A percentile compares a stretch with the other conserved stretches of the same genome.
Conservation (phyloP, 1,140 invertebrate species). For the Paralvinella palmiformis region DNA sequence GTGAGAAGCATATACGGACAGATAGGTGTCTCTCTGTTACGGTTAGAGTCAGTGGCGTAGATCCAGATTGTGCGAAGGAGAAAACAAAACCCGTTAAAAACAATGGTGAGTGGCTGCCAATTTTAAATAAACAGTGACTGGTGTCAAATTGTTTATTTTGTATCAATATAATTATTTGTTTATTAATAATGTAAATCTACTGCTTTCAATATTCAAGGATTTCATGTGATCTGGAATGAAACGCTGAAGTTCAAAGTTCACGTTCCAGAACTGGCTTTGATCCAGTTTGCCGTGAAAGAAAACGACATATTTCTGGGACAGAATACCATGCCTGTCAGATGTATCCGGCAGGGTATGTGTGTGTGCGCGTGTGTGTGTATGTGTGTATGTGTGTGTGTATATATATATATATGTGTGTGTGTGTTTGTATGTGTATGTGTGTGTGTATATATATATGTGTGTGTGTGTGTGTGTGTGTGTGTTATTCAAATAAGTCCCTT, state of each 20-base stretch:
- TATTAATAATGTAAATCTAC: background rate
- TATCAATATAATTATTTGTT: background rate
- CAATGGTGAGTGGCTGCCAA: conserved; percentile 14
- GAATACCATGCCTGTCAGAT: conserved; percentile 14
- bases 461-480: background rate
- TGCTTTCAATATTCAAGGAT: background rate
- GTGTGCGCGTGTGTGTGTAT: background rate
- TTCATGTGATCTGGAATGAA: conserved; percentile 18
- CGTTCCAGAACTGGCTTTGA: conserved; percentile 17
- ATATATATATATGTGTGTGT: background rate
- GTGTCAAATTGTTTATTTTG: background rate
- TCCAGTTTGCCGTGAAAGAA: conserved; percentile 8
- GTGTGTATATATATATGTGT: background rate
- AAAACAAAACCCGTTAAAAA: conserved; percentile 19
- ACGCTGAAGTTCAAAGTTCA: conserved; percentile 3
- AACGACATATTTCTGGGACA: conserved; percentile 11
- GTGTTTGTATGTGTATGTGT: background rate
- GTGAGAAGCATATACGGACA: background rate
- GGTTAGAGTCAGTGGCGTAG: conserved; percentile 14
- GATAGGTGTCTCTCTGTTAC: conserved; percentile 13
- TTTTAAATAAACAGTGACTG: background rate
- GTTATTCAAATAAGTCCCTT: background rate
- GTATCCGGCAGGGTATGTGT: conserved; percentile 13
- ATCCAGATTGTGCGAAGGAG: conserved; percentile 10
- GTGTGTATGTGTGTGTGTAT: background rate